phyloP scores from a whole-genome alignment of 2,888 invertebrate species.

The Lamellibrachia columna region DNA sequence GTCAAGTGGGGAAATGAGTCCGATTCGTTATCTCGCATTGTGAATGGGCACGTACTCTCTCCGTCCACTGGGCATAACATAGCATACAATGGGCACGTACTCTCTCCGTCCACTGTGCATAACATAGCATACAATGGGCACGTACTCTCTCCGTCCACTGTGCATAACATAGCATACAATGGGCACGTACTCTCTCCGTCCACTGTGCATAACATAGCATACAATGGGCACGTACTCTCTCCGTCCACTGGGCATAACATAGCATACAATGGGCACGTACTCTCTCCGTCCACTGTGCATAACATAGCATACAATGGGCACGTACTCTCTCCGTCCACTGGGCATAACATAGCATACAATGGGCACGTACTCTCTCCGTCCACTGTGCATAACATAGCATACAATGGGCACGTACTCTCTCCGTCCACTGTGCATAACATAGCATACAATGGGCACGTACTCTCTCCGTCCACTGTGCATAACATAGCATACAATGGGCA shows the following conservation, averaged over 20 bases:
- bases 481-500: background rate
- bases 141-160: background rate
- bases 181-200: background rate
- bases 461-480: background rate
- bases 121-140: background rate
- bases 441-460: no score
- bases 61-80: background rate
- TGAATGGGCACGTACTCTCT: background rate
- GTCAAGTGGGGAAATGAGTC: background rate
- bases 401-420: background rate
- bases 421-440: background rate
- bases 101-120: background rate
- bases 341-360: background rate
- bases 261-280: no score
- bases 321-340: background rate
- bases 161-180: background rate
- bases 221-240: background rate
- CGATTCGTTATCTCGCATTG: background rate
- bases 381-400: background rate
- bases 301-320: background rate
- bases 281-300: background rate
- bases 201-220: background rate
- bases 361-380: background rate
- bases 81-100: no score
- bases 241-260: background rate